These are phyloP conservation scores for Hoplostethus atlanticus DNA, from an alignment of 2,797 vertebrate species.

Conservation along the genomic window DNA sequence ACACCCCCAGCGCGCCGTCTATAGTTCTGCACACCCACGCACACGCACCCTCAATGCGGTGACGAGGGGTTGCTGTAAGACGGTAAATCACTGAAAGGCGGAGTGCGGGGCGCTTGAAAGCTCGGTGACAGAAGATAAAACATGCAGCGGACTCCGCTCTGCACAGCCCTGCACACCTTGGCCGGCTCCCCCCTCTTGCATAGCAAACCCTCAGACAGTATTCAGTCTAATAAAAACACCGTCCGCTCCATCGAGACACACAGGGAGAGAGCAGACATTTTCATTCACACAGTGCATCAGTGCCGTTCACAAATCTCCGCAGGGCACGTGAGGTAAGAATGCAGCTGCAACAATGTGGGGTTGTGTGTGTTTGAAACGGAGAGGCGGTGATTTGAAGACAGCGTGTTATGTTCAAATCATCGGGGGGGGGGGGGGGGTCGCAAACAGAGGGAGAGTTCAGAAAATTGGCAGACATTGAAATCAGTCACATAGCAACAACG, in stretches of 20 bases:
- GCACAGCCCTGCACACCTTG: slow-evolving; percentile 39
- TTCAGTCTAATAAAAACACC: slow-evolving; percentile 62
- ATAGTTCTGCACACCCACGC: slow-evolving; percentile 34
- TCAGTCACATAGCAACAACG: slow-evolving; percentile 65
- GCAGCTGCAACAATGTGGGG: neutral
- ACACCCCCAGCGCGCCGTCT: slow-evolving; percentile 3
- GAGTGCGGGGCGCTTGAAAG: slow-evolving; percentile 57
- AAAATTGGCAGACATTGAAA: slow-evolving; percentile 65
- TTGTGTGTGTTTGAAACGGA: neutral
- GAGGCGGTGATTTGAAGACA: neutral
- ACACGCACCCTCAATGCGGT: slow-evolving; percentile 30
- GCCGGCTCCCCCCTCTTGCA: slow-evolving; percentile 4
- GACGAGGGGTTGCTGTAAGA: slow-evolving; percentile 50
- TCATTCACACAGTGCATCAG: neutral
- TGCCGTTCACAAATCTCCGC: neutral
- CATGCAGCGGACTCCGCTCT: slow-evolving; percentile 51
- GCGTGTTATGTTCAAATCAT: neutral
- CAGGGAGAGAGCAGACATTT: neutral
- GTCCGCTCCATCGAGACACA: slow-evolving; percentile 25
- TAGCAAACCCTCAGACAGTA: slow-evolving; percentile 38
- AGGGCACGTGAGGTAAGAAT: neutral
- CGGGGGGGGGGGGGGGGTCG: neutral
- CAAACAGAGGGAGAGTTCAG: slow-evolving; percentile 8
- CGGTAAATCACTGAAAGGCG: slow-evolving; percentile 80
- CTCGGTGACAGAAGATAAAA: slow-evolving; percentile 82